Percentiles rank a stretch among this genome's conserved stretches.
Conservation (phyloP, 2,888 invertebrate genomes). For the Cordylochernes scorpioides region DNA sequence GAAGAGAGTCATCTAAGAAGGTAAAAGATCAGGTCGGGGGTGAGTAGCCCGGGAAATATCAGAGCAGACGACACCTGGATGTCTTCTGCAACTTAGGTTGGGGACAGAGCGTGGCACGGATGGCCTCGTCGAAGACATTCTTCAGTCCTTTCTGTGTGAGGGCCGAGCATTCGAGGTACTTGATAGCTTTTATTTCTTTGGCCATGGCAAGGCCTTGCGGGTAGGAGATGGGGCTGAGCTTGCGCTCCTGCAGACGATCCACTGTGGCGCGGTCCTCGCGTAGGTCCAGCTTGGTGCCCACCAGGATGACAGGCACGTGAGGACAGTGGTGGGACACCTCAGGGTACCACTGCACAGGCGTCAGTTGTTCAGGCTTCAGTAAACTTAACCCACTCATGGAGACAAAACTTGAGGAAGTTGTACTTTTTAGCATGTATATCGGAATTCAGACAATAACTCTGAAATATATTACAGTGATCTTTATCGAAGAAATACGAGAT, state of each 20-base stretch:
- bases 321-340: conserved; percentile 99
- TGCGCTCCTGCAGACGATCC: conserved; percentile 87
- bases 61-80: too few relatives aligned
- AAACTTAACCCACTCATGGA: background rate
- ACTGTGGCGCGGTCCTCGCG: conserved; percentile 85
- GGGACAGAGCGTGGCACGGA: conserved; percentile 87
- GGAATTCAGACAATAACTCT: too few relatives aligned
- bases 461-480: too few relatives aligned
- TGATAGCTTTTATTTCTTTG: conserved; percentile 82
- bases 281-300: conserved; percentile 90
- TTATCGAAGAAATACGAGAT: too few relatives aligned
- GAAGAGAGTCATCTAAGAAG: too few relatives aligned
- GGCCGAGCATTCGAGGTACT: conserved; percentile 91
- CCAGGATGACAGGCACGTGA: conserved; percentile 91
- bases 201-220: conserved; percentile 90
- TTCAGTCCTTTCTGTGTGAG: conserved; percentile 91
- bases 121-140: conserved; percentile 97
- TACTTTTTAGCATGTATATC: background rate
- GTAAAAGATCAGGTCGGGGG: too few relatives aligned
- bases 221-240: conserved; percentile 84
- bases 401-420: background rate
- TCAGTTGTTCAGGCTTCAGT: background rate
- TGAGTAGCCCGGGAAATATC: too few relatives aligned
- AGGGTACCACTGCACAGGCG: conserved; percentile 65
- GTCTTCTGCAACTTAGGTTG: conserved; percentile 59